Evolutionary conservation across 2,888 invertebrate species (phyloP), one percentile per base, ranked within the genome.

Genomic region (Metellina segmentata): DNA sequence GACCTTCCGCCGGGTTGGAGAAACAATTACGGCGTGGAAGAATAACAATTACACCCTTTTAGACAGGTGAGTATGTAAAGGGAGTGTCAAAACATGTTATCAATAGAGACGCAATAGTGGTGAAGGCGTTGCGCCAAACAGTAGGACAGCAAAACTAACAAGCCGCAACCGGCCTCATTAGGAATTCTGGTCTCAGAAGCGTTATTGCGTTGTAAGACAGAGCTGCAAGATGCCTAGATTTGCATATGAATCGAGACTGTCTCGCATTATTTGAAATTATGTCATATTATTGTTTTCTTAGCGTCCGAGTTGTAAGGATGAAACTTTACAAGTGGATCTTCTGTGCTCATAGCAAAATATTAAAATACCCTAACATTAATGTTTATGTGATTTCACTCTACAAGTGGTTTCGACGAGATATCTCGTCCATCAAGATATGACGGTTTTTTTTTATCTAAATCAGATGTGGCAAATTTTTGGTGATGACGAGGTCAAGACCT

Each of bases 91-190:
- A 72, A 72, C 70, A 51, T 6, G 72, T 5, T 20, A 49, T 83
- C 16, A 72, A 70, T 81, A 70, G 48, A 19, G 20, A 52, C 51
- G 51, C 78, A 78, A 78, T 52, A n/a, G n/a, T 48, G 8, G 48
- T 7, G 7, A 51, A 19, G 8, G n/a, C 6, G n/a, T n/a, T n/a
- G 52, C 78, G 52, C 7, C 51, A 52, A 51, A 6, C 52, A 52
- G n/a, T 78, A 78, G 78, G 78, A 52, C 78, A 78, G 78, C 51
- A 77, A 51, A 48, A 61, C 61, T 61, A 61, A 61, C 61, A 61
- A 61, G 61, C 16, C 34, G 34, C 34, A 34, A 34, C 34, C 61
- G 61, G 61, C 16, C 61, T 61, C 61, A 9, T 61, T 61, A 16
- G 11, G 34, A 11, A 61, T 61, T 61, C 61, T 9, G 13, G 61